Evolutionary conservation across 2,113 vertebrate genomes (phyloP).

Genomic region (Prunella himalayana): DNA sequence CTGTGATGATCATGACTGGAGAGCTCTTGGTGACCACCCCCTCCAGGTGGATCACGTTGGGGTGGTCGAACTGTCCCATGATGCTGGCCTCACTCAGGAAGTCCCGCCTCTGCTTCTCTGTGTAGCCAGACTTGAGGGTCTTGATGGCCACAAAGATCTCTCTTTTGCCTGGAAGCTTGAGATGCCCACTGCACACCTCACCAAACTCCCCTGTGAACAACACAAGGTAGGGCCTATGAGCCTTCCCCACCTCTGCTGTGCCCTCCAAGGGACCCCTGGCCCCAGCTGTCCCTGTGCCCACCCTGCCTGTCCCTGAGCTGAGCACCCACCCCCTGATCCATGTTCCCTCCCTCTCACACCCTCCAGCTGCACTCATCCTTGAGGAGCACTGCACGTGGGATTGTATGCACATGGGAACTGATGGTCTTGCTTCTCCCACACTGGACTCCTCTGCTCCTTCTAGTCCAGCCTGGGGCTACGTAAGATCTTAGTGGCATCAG

Average conservation of each 20-base stretch:
- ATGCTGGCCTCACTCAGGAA: slow-evolving; percentile 97
- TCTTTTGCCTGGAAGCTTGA: slow-evolving; percentile 91
- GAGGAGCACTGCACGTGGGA: background rate
- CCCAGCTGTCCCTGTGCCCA: background rate
- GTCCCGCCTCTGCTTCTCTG: slow-evolving; percentile 93
- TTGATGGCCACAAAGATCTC: slow-evolving; percentile 99
- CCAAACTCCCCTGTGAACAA: slow-evolving; percentile 87
- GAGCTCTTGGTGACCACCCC: slow-evolving; percentile 94
- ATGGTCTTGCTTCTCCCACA: background rate
- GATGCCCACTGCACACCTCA: slow-evolving; percentile 95
- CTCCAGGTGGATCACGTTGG: slow-evolving; percentile 95
- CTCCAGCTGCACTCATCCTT: background rate
- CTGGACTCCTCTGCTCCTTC: background rate
- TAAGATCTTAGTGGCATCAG: background rate
- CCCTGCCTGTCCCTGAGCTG: accelerated
- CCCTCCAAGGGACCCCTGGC: background rate
- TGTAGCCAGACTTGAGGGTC: slow-evolving; percentile 94
- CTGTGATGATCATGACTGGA: slow-evolving; percentile 94
- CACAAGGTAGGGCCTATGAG: background rate
- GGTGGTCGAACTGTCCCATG: slow-evolving; percentile 97
- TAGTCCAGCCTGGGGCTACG: background rate
- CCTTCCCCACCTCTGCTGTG: background rate
- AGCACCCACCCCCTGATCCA: background rate
- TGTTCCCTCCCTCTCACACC: background rate
- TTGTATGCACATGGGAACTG: background rate